These are phyloP conservation scores for Aegotheles bennettii DNA, from an alignment of 2,113 vertebrate species.

Conservation along the genomic window DNA sequence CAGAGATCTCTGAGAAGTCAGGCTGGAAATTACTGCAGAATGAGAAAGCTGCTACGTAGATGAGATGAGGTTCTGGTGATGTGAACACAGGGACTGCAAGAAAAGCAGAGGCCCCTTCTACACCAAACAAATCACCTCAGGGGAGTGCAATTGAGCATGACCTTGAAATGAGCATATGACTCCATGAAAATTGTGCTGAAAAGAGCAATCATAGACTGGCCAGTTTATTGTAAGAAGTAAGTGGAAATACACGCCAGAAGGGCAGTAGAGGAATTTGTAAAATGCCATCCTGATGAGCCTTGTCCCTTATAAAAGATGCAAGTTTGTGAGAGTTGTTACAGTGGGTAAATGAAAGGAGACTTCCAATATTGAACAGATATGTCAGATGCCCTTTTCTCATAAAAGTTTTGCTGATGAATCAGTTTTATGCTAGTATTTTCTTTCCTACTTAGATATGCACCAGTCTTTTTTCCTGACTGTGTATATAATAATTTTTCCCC, in stretches of 20 bases:
- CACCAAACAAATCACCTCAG: slow-evolving; percentile 10
- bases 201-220: slow-evolving; percentile 14
- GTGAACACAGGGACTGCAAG: neutral
- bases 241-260: neutral
- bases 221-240: slow-evolving; percentile 53
- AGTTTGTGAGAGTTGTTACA: slow-evolving; percentile 24
- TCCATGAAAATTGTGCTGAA: slow-evolving; percentile 55
- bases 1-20: neutral
- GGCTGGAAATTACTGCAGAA: slow-evolving; percentile 18
- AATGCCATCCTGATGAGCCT: slow-evolving; percentile 23
- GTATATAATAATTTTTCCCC: neutral
- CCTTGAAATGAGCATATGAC: slow-evolving; percentile 43
- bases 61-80: neutral
- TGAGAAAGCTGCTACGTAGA: neutral
- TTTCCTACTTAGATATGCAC: neutral
- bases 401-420: slow-evolving; percentile 17
- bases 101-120: neutral
- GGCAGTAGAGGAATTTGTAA: slow-evolving; percentile 2
- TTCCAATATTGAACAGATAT: slow-evolving; percentile 59
- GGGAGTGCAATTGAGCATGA: neutral
- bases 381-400: slow-evolving; percentile 30
- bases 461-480: neutral
- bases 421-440: neutral
- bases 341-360: slow-evolving; percentile 50
- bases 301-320: slow-evolving; percentile 60